Percentiles rank a stretch among this genome's conserved stretches.
phyloP scores from a whole-genome alignment of 2,797 vertebrate species.

The Xiphophorus birchmanni region DNA sequence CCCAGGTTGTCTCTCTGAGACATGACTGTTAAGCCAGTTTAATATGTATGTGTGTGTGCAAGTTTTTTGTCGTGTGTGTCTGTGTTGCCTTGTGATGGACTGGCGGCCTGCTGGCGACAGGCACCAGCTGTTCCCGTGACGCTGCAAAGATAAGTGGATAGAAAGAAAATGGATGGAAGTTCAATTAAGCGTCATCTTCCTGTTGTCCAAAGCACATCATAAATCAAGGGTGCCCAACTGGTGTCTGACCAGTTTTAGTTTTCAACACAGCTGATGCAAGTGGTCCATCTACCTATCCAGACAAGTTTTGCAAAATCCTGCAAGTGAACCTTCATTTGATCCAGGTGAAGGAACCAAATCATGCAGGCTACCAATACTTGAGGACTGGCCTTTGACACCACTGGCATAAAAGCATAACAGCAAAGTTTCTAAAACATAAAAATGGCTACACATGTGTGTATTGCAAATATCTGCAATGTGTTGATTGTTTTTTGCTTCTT shows the following conservation, averaged over 20 bases:
- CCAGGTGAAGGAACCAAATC: too few relatives aligned
- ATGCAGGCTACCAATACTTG: too few relatives aligned
- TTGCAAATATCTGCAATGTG: too few relatives aligned
- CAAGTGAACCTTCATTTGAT: too few relatives aligned
- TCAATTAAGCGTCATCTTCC: not conserved
- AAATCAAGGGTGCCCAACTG: too few relatives aligned
- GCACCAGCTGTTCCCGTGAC: not conserved
- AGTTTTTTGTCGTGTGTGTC: not conserved
- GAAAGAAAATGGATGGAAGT: not conserved
- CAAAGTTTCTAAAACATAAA: too few relatives aligned
- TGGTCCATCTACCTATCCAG: not conserved
- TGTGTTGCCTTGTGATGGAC: not conserved
- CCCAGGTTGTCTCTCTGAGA: not conserved
- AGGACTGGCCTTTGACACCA: too few relatives aligned
- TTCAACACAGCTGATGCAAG: not conserved
- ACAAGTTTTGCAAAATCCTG: too few relatives aligned
- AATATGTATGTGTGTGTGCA: not conserved
- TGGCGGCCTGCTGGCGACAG: not conserved
- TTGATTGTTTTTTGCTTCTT: slow-evolving; percentile 12
- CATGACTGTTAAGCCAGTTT: not conserved
- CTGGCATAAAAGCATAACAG: too few relatives aligned
- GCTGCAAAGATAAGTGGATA: not conserved
- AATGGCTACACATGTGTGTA: too few relatives aligned
- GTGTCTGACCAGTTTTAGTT: not conserved
- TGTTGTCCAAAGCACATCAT: not conserved